Conservation (phyloP, 2,888 invertebrate genomes). For the Sympetrum striolatum region DNA sequence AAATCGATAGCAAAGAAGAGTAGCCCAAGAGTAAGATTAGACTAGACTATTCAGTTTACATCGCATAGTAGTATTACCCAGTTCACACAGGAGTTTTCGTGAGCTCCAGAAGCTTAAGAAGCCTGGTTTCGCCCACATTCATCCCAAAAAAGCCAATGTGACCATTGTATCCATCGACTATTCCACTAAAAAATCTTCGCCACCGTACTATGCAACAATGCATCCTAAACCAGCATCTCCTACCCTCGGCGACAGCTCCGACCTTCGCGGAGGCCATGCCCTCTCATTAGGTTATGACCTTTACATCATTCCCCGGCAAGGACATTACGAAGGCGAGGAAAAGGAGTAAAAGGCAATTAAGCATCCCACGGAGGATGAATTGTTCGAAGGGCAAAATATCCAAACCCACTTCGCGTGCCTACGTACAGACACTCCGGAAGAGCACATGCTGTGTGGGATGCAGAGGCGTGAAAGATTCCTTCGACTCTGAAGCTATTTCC, state of each 20-base stretch:
- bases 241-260: background rate
- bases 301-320: background rate
- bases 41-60: too few species aligned
- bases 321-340: background rate
- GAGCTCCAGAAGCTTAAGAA: too few species aligned
- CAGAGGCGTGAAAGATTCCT: too few species aligned
- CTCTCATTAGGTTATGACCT: background rate
- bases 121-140: too few species aligned
- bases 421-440: background rate
- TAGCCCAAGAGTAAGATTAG: too few species aligned
- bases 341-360: background rate
- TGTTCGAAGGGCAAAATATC: background rate
- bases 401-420: background rate
- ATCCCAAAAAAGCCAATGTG: too few species aligned
- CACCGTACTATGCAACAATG: background rate
- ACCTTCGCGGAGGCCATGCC: background rate
- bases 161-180: too few species aligned
- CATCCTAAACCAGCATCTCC: background rate
- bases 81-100: too few species aligned
- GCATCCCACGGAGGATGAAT: background rate
- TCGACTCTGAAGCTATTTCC: too few species aligned
- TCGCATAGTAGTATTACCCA: too few species aligned
- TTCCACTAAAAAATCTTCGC: background rate
- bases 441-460: background rate
- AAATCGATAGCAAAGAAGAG: too few species aligned